Percentiles rank a stretch among this genome's conserved stretches.
Evolutionary conservation across 2,797 vertebrate genomes (phyloP).

Genomic region (Danio jaintianensis): DNA sequence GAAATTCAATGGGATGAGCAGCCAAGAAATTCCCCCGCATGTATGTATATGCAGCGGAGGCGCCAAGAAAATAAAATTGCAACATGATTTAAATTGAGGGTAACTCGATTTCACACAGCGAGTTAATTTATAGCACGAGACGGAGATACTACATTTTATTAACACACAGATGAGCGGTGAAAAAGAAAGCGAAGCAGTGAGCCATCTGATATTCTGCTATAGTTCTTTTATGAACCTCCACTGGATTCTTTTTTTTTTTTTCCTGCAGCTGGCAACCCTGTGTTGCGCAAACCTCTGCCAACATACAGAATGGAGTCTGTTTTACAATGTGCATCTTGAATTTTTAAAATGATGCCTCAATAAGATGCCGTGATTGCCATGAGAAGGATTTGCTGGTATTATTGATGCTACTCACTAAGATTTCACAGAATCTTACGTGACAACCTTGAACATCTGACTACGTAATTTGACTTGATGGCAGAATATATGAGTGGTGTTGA

Average conservation of each 20-base stretch:
- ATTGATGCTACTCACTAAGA: not conserved
- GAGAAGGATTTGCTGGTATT: constrained; percentile 17
- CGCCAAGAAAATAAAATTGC: constrained; percentile 42
- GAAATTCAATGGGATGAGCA: constrained; percentile 57
- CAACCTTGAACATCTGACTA: not conserved
- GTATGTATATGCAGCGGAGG: constrained; percentile 30
- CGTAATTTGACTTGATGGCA: not conserved
- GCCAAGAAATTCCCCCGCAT: constrained; percentile 32
- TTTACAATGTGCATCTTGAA: not conserved
- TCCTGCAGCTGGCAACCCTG: constrained; percentile 3
- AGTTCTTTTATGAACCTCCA: constrained; percentile 35
- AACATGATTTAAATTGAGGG: constrained; percentile 47
- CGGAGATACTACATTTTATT: constrained; percentile 47
- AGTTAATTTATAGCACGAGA: constrained; percentile 45
- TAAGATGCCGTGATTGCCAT: not conserved
- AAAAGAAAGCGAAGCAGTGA: constrained; percentile 24
- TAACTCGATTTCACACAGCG: constrained; percentile 46
- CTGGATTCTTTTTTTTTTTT: constrained; percentile 9
- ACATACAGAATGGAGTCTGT: constrained; percentile 18
- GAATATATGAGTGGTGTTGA: not conserved
- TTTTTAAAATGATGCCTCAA: not conserved
- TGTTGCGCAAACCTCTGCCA: constrained; percentile 9
- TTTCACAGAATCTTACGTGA: constrained; percentile 3
- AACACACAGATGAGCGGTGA: constrained; percentile 44
- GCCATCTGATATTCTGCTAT: constrained; percentile 42